Base-by-base conservation (phyloP, 2,113 vertebrate genomes). In the Diphyllodes magnificus region DNA sequence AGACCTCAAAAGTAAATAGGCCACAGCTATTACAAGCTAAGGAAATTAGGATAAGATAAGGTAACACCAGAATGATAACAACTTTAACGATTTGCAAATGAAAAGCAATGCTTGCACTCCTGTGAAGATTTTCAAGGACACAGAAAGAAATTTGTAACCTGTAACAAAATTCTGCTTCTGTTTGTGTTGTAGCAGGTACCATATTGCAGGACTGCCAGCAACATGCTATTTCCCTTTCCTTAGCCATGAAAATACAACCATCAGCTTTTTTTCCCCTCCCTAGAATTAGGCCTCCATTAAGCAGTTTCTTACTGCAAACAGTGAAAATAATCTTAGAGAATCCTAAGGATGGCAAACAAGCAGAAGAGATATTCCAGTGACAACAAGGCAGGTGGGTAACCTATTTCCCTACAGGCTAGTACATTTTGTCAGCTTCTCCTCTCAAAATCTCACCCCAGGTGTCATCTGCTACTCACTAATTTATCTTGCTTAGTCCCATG, bases 1-100 rank as follows among this genome's bases (percentile, higher is more conserved):
- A 95, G 92, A 69, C 82, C 90, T 94, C 71, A 40, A 28, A 82
- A 93, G 71, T 64, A 94, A 96, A 96, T 96, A 92, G 94, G 94
- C 66, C 88, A 71, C 49, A 37, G 86, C 65, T 95, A 95, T 88
- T 92, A 91, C 72, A 70, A 80, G 93, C 59, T 51, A 37, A 93
- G 87, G 73, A 91, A 96, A 97, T 86, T 68, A 95, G 91, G 95
- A 78, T 92, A 82, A 90, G 86, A 40, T 85, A 85, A 94, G 82
- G 82, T 87, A 97, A 82, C 63, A 53, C 13, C 65, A 69, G 49
- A 90, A 88, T 56, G 61, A 31, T 59, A 92, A 45, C 20, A 42
- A 10, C 63, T 53, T 53, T 7, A 92, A 63, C 31, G 31, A 13
- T 68, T 31, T 57, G 51, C 24, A 75, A 63, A 82, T 31, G 59